These are phyloP conservation scores for Axis porcinus DNA, from an alignment of 2,113 vertebrate species.

Conservation along the genomic window DNA sequence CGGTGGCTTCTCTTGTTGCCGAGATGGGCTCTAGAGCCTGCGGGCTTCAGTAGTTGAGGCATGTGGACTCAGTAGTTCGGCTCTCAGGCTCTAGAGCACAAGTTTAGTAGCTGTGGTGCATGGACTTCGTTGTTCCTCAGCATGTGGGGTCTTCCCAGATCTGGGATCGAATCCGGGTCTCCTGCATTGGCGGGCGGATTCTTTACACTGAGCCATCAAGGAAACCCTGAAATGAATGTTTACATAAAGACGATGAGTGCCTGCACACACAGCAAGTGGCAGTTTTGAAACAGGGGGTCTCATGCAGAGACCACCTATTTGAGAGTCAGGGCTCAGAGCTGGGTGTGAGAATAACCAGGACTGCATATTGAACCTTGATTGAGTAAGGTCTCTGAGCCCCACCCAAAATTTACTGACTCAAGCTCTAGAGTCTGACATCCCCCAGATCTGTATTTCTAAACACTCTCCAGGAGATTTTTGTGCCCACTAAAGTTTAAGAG, in stretches of 20 bases:
- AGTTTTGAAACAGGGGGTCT: background rate
- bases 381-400: background rate
- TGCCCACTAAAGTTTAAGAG: background rate
- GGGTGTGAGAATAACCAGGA: background rate
- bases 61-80: background rate
- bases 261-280: background rate
- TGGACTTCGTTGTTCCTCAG: background rate
- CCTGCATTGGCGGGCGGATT: background rate
- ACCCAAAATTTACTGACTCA: background rate
- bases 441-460: background rate
- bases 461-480: background rate
- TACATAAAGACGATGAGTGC: background rate
- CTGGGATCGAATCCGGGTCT: background rate
- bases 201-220: background rate
- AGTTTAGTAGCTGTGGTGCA: background rate
- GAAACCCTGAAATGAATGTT: background rate
- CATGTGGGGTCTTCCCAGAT: background rate
- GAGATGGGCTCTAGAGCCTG: background rate
- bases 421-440: background rate
- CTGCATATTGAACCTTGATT: background rate
- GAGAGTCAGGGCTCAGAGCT: background rate
- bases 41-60: background rate
- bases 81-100: background rate
- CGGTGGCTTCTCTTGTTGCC: background rate
- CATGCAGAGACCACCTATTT: background rate